phyloP scores from a whole-genome alignment of 1,140 invertebrate genomes.

The Diorhabda elongata region DNA sequence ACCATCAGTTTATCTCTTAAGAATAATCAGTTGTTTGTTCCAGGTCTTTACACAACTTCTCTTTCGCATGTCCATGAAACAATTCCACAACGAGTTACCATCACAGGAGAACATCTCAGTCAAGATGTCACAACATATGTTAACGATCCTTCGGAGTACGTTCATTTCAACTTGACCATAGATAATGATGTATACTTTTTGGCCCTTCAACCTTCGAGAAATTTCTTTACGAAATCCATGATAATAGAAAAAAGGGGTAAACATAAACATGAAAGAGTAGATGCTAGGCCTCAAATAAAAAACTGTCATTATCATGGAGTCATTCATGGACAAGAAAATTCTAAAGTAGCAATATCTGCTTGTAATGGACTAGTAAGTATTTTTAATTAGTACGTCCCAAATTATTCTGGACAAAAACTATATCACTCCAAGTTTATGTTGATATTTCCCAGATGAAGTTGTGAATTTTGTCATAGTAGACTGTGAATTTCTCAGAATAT shows the following conservation, averaged over 20 bases:
- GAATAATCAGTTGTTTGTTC: conserved; percentile 10
- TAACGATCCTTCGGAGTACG: conserved; percentile 37
- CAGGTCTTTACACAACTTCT: conserved; percentile 33
- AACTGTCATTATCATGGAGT: conserved; percentile 74
- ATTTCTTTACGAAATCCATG: conserved; percentile 65
- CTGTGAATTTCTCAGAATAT: background rate
- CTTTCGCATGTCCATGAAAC: conserved; percentile 49
- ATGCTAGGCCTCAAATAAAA: conserved; percentile 49
- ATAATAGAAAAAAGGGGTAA: conserved; percentile 65
- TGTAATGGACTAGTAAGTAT: conserved; percentile 77
- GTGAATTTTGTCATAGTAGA: background rate
- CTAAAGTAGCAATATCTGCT: conserved; percentile 70
- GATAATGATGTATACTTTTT: conserved; percentile 53
- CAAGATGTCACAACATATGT: conserved; percentile 55
- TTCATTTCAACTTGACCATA: conserved; percentile 57
- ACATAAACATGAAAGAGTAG: conserved; percentile 51
- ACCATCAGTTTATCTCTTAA: too few relatives aligned
- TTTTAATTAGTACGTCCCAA: too few relatives aligned
- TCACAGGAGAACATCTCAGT: conserved; percentile 53
- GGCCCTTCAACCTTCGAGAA: conserved; percentile 55
- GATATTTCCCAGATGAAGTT: background rate
- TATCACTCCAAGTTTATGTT: background rate
- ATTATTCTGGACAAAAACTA: background rate
- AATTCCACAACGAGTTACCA: conserved; percentile 56
- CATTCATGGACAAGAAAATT: conserved; percentile 61